Evolutionary conservation across 2,888 invertebrate genomes (phyloP).

Genomic region (Chalcis sispes): DNA sequence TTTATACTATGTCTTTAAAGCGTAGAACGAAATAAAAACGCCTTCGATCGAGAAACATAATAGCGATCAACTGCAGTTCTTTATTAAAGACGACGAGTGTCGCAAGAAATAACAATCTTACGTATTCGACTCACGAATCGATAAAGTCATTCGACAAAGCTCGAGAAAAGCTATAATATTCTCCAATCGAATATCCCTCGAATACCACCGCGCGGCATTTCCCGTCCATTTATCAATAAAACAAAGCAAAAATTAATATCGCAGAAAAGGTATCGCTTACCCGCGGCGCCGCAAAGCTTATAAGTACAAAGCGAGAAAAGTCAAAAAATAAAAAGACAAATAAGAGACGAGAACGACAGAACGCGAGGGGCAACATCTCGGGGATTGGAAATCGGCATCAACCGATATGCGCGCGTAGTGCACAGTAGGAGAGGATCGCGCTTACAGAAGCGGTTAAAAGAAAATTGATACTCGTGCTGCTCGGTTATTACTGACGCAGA

Average conservation of each 20-base stretch:
- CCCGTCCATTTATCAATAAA: constrained; percentile 7
- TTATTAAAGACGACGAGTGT: too few relatives aligned
- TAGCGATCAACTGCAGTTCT: too few relatives aligned
- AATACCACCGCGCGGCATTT: neutral
- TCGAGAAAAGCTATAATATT: constrained; percentile 8
- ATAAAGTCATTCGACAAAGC: constrained; percentile 26
- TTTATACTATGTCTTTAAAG: too few relatives aligned
- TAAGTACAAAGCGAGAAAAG: neutral
- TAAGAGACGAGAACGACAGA: neutral
- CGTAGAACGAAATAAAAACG: too few relatives aligned
- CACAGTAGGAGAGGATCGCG: neutral
- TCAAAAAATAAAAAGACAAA: constrained; percentile 16
- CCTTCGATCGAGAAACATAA: too few relatives aligned
- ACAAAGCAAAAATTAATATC: neutral
- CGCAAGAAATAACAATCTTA: too few relatives aligned
- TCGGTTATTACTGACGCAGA: constrained; percentile 41
- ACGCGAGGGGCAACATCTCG: neutral
- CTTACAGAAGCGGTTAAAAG: constrained; percentile 14
- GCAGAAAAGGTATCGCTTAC: neutral
- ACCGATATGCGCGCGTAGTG: constrained; percentile 17
- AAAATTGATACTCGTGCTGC: constrained; percentile 46
- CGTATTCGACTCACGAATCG: neutral
- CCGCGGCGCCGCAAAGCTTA: neutral
- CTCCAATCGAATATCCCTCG: neutral
- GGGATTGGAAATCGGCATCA: constrained; percentile 14